Conservation (phyloP, 2,797 vertebrate genomes). For the Anomalospiza imberbis region DNA sequence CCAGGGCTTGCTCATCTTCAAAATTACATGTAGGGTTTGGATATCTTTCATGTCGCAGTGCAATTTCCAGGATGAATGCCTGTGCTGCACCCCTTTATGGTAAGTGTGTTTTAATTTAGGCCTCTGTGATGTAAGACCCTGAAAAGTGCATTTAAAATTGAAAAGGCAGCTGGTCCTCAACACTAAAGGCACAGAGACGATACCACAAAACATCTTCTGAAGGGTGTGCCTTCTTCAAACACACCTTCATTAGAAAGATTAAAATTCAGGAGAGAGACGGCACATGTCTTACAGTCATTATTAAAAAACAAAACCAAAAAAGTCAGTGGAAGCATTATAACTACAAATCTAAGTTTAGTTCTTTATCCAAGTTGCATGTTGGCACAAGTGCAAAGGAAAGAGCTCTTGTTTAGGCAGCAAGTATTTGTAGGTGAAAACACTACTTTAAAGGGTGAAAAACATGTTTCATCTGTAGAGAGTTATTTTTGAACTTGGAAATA, state of each 20-base stretch:
- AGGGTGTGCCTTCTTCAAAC: slow-evolving; percentile 53
- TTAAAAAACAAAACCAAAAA: not conserved
- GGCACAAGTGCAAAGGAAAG: slow-evolving; percentile 54
- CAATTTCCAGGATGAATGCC: slow-evolving; percentile 18
- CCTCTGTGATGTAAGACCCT: slow-evolving; percentile 43
- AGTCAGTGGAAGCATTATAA: not conserved
- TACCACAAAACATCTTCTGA: slow-evolving; percentile 34
- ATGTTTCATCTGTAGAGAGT: not conserved
- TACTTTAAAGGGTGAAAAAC: slow-evolving; percentile 15
- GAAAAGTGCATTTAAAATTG: slow-evolving; percentile 29
- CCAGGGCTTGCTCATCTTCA: slow-evolving; percentile 43
- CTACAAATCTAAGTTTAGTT: slow-evolving; percentile 11
- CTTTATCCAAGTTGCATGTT: slow-evolving; percentile 44
- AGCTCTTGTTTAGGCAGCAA: slow-evolving; percentile 43
- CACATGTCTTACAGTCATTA: slow-evolving; percentile 22
- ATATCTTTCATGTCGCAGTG: slow-evolving; percentile 10
- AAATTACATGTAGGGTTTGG: slow-evolving; percentile 10
- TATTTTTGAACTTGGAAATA: slow-evolving; percentile 34
- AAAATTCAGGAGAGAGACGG: not conserved
- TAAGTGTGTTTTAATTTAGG: slow-evolving; percentile 37
- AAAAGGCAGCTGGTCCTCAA: slow-evolving; percentile 22
- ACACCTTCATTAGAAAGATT: slow-evolving; percentile 44
- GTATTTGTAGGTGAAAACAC: slow-evolving; percentile 41
- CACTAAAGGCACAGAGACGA: slow-evolving; percentile 3
- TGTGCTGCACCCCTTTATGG: slow-evolving; percentile 28